phyloP scores from a whole-genome alignment of 2,113 vertebrate genomes.

The Phoenicopterus ruber region DNA sequence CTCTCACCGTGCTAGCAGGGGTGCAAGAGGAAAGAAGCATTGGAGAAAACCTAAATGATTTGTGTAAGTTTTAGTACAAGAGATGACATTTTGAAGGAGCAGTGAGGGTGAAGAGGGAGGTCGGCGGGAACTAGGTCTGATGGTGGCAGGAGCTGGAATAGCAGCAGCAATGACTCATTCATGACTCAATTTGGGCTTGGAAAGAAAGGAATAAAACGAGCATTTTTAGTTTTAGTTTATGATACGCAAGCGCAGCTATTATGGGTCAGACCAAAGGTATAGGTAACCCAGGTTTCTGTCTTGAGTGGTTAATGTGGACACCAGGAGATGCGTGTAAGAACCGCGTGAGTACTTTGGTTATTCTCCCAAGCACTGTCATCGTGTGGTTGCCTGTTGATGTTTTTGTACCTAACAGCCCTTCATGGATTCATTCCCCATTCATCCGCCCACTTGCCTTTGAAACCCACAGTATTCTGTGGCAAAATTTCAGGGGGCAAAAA shows the following conservation, averaged over 20 bases:
- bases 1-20: rapidly evolving
- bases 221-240: not conserved
- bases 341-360: not conserved
- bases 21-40: not conserved
- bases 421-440: not conserved
- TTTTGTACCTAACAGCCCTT: not conserved
- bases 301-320: not conserved
- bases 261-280: not conserved
- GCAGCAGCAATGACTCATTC: not conserved
- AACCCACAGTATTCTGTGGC: not conserved
- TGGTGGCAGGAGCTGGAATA: not conserved
- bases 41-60: not conserved
- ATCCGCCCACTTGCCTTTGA: not conserved
- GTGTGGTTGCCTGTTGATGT: not conserved
- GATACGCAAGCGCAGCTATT: not conserved
- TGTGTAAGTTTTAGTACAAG: not conserved
- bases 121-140: not conserved
- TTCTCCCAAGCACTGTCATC: not conserved
- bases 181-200: not conserved
- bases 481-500: not conserved
- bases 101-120: not conserved
- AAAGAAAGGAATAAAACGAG: not conserved
- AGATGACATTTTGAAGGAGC: not conserved
- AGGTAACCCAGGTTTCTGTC: not conserved
- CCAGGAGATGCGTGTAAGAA: not conserved